Percentiles rank a stretch among this genome's conserved stretches.
Conservation (phyloP, 2,797 vertebrate species). For the Chanos chanos region DNA sequence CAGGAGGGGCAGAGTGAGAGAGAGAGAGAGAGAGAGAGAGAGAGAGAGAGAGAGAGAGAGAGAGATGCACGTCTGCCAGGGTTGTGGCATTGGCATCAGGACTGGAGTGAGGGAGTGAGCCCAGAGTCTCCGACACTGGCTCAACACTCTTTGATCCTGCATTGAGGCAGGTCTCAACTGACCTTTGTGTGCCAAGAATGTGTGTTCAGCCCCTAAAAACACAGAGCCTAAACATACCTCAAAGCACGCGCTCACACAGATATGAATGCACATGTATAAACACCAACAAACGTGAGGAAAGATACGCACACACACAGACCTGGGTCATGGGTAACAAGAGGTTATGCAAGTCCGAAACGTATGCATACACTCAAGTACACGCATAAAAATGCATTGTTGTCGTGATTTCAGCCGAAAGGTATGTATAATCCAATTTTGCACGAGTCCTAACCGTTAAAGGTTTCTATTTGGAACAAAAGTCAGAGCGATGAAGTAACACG, state of each 20-base stretch:
- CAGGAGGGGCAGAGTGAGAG: background rate
- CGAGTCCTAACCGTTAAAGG: no score
- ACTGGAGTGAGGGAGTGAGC: slow-evolving; percentile 59
- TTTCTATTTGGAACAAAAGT: no score
- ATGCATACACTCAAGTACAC: background rate
- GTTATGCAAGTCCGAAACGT: slow-evolving; percentile 17
- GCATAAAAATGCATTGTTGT: background rate
- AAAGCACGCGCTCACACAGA: no score
- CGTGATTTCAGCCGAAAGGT: no score
- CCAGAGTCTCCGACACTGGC: slow-evolving; percentile 48
- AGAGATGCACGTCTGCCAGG: slow-evolving; percentile 55
- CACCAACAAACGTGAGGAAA: slow-evolving; percentile 59
- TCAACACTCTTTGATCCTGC: slow-evolving; percentile 67
- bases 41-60: slow-evolving; percentile 44
- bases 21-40: background rate
- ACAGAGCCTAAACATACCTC: slow-evolving; percentile 34
- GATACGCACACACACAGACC: slow-evolving; percentile 40
- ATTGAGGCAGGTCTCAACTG: slow-evolving; percentile 64
- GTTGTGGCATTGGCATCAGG: slow-evolving; percentile 58
- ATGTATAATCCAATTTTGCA: no score
- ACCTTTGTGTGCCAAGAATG: slow-evolving; percentile 62
- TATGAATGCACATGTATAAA: no score
- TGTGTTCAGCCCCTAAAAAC: slow-evolving; percentile 61
- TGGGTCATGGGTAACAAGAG: no score
- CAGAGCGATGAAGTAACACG: no score